phyloP scores from a whole-genome alignment of 2,888 invertebrate genomes.

The Noctua janthe region DNA sequence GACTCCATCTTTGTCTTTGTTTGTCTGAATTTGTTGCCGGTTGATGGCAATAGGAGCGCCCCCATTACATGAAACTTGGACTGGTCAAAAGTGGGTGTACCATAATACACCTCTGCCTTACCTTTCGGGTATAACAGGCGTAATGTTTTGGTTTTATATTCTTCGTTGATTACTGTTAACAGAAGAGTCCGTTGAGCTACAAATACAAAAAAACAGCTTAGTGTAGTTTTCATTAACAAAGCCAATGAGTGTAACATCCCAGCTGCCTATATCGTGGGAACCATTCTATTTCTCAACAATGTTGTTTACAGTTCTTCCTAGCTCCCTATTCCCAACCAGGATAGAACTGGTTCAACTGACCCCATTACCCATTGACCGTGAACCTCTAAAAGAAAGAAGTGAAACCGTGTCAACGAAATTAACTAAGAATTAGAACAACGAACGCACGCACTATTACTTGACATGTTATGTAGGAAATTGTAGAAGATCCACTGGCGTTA shows the following conservation, averaged over 20 bases:
- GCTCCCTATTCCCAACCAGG: conserved; percentile 12
- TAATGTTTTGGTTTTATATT: neutral
- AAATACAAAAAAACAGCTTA: neutral
- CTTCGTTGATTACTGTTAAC: neutral
- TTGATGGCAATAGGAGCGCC: neutral
- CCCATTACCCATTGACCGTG: conserved; percentile 45
- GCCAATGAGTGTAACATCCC: neutral
- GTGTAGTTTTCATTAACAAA: neutral
- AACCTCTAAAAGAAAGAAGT: conserved; percentile 52
- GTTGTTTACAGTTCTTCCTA: conserved; percentile 31
- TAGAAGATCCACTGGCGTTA: conserved; percentile 23
- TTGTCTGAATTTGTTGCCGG: neutral
- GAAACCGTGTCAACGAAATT: conserved; percentile 54
- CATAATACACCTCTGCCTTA: neutral
- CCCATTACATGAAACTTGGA: neutral
- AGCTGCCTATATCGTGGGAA: conserved; percentile 8
- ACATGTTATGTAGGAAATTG: neutral
- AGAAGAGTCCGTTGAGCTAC: neutral
- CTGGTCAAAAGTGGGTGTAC: neutral
- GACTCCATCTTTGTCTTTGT: neutral
- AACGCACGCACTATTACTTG: conserved; percentile 34
- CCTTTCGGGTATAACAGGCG: neutral
- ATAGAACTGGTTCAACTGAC: conserved; percentile 36
- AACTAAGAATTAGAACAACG: conserved; percentile 51
- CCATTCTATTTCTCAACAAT: conserved; percentile 7